Conservation (phyloP, 1,140 invertebrate species). For the Anastrepha obliqua region DNA sequence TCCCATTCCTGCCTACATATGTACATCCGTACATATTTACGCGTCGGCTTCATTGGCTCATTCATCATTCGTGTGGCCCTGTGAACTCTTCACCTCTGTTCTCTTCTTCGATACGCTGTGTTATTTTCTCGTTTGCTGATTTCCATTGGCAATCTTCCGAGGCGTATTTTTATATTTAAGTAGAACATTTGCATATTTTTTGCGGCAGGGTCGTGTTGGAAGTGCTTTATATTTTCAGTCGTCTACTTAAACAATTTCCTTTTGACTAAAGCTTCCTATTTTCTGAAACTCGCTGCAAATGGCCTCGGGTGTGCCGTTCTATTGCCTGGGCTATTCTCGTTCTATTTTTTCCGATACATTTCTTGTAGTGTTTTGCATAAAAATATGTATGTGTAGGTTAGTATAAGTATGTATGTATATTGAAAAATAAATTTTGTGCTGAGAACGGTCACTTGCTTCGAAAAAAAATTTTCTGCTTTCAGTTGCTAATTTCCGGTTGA, state of each 20-base stretch:
- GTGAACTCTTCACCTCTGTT: constrained; percentile 36
- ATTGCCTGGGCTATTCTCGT: neutral
- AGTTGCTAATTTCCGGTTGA: constrained; percentile 10
- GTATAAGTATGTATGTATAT: neutral
- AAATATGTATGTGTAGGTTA: neutral
- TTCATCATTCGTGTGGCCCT: constrained; percentile 51
- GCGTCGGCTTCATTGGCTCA: neutral
- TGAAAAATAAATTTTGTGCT: neutral
- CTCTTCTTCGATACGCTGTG: neutral
- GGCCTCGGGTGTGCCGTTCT: neutral
- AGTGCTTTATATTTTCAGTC: neutral
- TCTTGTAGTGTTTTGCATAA: neutral
- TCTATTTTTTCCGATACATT: neutral
- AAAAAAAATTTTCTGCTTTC: neutral
- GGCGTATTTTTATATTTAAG: constrained; percentile 1
- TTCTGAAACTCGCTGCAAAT: neutral
- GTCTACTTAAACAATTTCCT: neutral
- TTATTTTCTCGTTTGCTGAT: neutral
- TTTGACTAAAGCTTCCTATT: neutral
- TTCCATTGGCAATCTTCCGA: constrained; percentile 27
- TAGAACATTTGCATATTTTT: neutral
- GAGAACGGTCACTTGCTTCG: neutral
- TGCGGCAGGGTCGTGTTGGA: neutral
- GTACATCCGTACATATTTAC: neutral
- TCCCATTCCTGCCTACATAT: neutral